phyloP scores from a whole-genome alignment of 2,888 invertebrate species.

The Sisyra nigra region DNA sequence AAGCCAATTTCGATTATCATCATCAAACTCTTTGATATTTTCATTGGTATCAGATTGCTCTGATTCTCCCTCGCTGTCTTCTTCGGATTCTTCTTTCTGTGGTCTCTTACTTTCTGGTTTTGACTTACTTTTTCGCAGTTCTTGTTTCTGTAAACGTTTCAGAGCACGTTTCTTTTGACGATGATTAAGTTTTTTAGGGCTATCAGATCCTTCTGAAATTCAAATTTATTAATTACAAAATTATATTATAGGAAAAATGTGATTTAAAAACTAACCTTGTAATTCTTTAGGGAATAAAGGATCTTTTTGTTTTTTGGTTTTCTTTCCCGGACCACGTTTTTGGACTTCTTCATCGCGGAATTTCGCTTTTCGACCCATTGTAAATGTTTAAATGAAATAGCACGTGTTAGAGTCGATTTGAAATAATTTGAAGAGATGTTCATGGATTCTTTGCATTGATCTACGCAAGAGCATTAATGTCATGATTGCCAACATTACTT shows the following conservation, averaged over 20 bases:
- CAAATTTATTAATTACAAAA: constrained; percentile 6
- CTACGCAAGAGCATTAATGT: no score
- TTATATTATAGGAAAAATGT: no score
- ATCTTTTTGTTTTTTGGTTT: constrained; percentile 72
- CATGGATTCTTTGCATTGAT: no score
- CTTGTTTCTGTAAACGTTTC: constrained; percentile 33
- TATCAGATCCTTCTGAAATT: constrained; percentile 19
- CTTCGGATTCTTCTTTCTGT: constrained; percentile 11
- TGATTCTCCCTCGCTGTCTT: constrained; percentile 13
- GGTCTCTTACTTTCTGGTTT: constrained; percentile 22
- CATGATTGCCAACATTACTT: no score
- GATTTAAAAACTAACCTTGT: constrained; percentile 24
- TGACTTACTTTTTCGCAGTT: constrained; percentile 12
- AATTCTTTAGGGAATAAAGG: constrained; percentile 49
- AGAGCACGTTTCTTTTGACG: constrained; percentile 51
- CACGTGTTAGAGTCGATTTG: no score
- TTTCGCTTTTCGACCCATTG: constrained; percentile 77
- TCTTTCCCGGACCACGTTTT: constrained; percentile 73
- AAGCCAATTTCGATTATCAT: constrained; percentile 56
- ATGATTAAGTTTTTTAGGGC: constrained; percentile 46
- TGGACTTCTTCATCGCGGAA: constrained; percentile 43
- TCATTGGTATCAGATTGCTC: constrained; percentile 18
- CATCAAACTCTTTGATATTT: constrained; percentile 38
- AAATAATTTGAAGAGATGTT: no score
- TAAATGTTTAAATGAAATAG: constrained; percentile 12